Evolutionary conservation across 2,888 invertebrate species (phyloP), one percentile per base, ranked within the genome.

Genomic region (Campoplex capitator): DNA sequence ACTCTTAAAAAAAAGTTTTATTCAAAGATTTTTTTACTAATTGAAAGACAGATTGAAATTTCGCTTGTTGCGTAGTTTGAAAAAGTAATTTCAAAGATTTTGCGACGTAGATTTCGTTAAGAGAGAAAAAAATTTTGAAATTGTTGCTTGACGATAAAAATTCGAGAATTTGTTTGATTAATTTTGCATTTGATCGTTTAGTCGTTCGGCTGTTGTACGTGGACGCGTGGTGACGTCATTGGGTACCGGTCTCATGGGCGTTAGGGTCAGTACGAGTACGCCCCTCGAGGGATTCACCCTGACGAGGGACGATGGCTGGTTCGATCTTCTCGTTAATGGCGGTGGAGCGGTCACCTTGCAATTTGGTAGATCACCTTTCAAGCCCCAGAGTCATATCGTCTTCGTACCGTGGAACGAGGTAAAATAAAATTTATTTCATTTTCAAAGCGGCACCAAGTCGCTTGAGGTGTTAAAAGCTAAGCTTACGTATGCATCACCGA

Each of bases 241-340:
- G 94, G 98, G 98, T 73, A 98, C 98, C 92, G 99, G 99, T 54
- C 95, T 99, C 90, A 98, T 99, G 94, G 99, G 99, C 51, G 99
- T 99, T 11, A 96, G 99, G 89, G 99, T 99, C 6, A 98, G 98
- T 88, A 99, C 99, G 67, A 97, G 97, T 83, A 98, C 98, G 6
- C 97, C 98, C n/a, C 96, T 98, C 73, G 99, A 99, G 95, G 99
- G 99, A 18, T 99, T 99, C 95, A 99, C 99, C 0, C 95, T 98
- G 84, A 98, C 98, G 3, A 95, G 98, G 85, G 98, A 98, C 90
- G 98, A 98, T 91, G 98, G 98, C 75, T 98, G 98, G 98, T 99
- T 99, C 95, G 99, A 99, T 95, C 96, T 99, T 76, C 96, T 99
- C 93, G 99, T 99, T 23, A 99, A 99, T 95, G 99, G 99, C n/a